These are phyloP conservation scores for Carassius auratus DNA, from an alignment of 2,113 vertebrate genomes.

Conservation along the genomic window DNA sequence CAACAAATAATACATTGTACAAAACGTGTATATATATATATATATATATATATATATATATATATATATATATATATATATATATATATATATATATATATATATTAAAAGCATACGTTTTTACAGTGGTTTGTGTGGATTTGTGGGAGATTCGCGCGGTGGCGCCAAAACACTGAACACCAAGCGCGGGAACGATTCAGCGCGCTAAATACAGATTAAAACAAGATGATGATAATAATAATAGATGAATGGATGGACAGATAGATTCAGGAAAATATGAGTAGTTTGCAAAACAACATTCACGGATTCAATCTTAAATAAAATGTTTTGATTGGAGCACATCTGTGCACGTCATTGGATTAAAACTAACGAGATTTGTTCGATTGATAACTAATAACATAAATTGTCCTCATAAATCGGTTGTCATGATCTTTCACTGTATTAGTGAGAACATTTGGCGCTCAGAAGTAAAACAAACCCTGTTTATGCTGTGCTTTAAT, in stretches of 20 bases:
- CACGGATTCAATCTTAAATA: no score
- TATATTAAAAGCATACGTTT: conserved; percentile 75
- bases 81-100: no score
- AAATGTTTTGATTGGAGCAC: background rate
- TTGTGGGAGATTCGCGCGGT: conserved; percentile 46
- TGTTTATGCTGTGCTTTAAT: no score
- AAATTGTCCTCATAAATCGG: background rate
- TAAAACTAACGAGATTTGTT: background rate
- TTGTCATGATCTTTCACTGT: background rate
- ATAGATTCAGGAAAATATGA: no score
- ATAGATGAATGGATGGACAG: no score
- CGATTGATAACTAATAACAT: background rate
- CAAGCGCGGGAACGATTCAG: no score
- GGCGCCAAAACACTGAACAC: conserved; percentile 45
- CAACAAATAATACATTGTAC: conserved; percentile 68
- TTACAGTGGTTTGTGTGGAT: conserved; percentile 55
- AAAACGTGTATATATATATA: conserved; percentile 62
- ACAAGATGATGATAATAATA: no score
- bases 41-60: no score
- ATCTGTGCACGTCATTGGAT: background rate
- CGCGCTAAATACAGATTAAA: no score
- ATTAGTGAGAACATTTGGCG: background rate
- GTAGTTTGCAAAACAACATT: background rate
- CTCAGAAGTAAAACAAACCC: no score
- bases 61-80: no score